Conservation (phyloP, 2,888 invertebrate genomes). For the Thelaira solivaga region DNA sequence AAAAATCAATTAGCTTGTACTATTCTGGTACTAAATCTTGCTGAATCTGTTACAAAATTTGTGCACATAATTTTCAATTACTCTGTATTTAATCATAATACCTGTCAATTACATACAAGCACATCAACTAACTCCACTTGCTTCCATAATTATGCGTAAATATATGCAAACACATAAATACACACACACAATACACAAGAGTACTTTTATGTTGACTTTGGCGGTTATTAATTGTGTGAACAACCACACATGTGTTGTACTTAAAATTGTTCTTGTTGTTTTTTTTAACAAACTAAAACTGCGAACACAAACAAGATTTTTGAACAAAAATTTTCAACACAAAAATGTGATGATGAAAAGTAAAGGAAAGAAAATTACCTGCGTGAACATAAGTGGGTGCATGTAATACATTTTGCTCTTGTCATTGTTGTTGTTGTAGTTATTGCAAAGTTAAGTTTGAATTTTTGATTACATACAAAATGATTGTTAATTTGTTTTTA, state of each 20-base stretch:
- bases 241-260: constrained; percentile 46
- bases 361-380: background rate
- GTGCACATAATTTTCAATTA: background rate
- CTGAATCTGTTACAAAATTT: background rate
- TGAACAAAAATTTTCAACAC: background rate
- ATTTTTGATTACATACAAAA: constrained; percentile 57
- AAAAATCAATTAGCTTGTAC: no score
- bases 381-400: no score
- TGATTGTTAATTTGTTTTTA: constrained; percentile 48
- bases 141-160: background rate
- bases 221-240: constrained; percentile 62
- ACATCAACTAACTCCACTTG: no score
- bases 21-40: no score
- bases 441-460: constrained; percentile 39
- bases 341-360: background rate
- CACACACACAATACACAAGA: background rate
- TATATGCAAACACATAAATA: background rate
- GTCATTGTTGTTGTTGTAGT: background rate
- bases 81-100: background rate
- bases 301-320: background rate
- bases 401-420: no score
- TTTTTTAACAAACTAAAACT: constrained; percentile 7
- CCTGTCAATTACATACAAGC: background rate
- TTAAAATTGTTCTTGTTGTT: background rate
- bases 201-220: constrained; percentile 58